Evolutionary conservation across 2,797 vertebrate species (phyloP).

Genomic region (Prunella strophiata): DNA sequence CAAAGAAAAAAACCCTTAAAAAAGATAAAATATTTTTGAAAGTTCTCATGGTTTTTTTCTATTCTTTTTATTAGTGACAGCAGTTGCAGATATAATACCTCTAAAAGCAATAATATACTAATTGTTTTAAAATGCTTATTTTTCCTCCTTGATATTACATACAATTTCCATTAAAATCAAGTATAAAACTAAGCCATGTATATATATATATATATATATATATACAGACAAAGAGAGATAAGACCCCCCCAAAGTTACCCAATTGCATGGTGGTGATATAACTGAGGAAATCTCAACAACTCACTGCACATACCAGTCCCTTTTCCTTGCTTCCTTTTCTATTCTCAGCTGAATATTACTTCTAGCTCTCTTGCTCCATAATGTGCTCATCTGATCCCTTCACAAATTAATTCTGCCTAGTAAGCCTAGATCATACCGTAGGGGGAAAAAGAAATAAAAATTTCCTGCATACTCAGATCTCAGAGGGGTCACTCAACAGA

Average conservation of each 20-base stretch:
- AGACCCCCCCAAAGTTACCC: fast-evolving
- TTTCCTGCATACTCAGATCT: neutral
- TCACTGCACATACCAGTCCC: neutral
- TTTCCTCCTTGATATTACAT: neutral
- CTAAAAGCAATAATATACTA: neutral
- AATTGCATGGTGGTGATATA: fast-evolving
- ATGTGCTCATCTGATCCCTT: neutral
- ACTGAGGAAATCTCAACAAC: neutral
- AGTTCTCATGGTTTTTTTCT: neutral
- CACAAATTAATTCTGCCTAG: neutral
- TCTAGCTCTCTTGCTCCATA: neutral
- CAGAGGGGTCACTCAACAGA: neutral
- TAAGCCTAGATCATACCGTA: neutral
- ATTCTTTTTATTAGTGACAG: neutral
- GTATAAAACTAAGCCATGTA: neutral
- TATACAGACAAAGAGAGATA: neutral
- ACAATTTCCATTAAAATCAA: neutral
- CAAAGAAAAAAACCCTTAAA: neutral
- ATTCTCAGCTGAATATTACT: neutral
- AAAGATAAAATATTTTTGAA: neutral
- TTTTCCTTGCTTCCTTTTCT: neutral
- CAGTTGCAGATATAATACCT: neutral
- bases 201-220: neutral
- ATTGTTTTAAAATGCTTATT: neutral
- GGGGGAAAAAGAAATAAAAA: neutral